Percentiles rank a stretch among this genome's conserved stretches.
These are phyloP conservation scores for Oreochromis aureus DNA, from an alignment of 2,113 vertebrate genomes.

Conservation along the genomic window DNA sequence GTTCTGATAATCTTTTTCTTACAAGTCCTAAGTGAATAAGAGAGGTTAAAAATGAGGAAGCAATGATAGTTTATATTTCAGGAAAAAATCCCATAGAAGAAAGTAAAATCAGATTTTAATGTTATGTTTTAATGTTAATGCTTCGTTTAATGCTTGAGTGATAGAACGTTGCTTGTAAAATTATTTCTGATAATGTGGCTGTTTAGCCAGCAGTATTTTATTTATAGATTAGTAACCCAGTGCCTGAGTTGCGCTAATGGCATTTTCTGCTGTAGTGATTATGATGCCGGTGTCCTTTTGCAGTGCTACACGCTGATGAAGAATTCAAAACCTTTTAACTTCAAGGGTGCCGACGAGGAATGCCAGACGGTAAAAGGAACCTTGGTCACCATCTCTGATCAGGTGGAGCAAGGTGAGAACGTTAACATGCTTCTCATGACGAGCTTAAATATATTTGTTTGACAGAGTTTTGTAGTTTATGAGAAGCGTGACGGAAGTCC, in stretches of 20 bases:
- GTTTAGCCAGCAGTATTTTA: background rate
- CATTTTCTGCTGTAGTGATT: background rate
- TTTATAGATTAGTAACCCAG: background rate
- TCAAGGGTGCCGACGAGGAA: constrained; percentile 69
- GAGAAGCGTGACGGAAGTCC: background rate
- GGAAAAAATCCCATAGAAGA: background rate
- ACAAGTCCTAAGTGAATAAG: background rate
- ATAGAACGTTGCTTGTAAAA: background rate
- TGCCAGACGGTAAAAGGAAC: constrained; percentile 77
- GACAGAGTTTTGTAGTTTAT: background rate
- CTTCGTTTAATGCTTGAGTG: background rate
- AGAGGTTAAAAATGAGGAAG: background rate
- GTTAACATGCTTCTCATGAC: background rate
- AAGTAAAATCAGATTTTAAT: background rate
- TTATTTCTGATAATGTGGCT: background rate
- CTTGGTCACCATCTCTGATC: constrained; percentile 81
- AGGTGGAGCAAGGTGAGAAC: constrained; percentile 86
- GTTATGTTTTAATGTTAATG: background rate
- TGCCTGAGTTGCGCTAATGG: background rate
- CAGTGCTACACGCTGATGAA: constrained; percentile 83
- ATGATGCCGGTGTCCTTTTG: background rate
- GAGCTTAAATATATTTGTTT: background rate
- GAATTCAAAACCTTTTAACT: constrained; percentile 37
- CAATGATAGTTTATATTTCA: background rate
- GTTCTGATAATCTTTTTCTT: background rate